Evolutionary conservation across 2,113 vertebrate species (phyloP), one percentile per base, ranked within the genome.

Genomic region (Rousettus leschenaultii): DNA sequence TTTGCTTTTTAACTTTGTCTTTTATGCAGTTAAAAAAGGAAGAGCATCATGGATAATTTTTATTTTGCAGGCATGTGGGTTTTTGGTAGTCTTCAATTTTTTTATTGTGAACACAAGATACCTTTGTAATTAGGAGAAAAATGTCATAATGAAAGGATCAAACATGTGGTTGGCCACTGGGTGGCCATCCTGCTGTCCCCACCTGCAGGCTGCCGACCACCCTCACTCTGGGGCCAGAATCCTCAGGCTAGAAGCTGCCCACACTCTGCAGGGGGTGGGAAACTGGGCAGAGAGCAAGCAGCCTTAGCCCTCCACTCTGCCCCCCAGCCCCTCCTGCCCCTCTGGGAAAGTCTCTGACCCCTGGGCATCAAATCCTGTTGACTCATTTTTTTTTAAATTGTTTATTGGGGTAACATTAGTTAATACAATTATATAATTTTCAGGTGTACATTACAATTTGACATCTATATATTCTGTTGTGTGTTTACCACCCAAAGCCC

Each of bases 1-100:
- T 87, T 71, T 48, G 38, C 68, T 68, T 89, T 89, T 75, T 65
- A 79, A 70, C 45, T 91, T 43, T 51, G 30, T 82, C 26, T 77
- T 70, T 74, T 38, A 16, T 38, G 40, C 26, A 19, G 38, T 70
- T 66, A 26, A 65, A 57, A 86, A 53, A 40, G 57, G 86, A 63
- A 73, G 26, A 48, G n/a, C 24, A 12, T 77, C 22, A 14, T 2
- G 9, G 85, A 19, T 53, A 74, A 40, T 77, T 94, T 86, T 53
- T 35, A 82, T 91, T 86, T 55, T 38, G 28, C 7, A 7, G 19
- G 1, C 45, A 19, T 40, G 53, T 71, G 45, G 79, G 11, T 2
- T 43, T 79, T 55, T 40, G 79, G 78, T 68, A 68, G 68, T 24
- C 35, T 55, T 89, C 22, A 55, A 15, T 43, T 89, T 91, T 92